Evolutionary conservation across 2,797 vertebrate genomes (phyloP).

Genomic region (Bradypodion ventrale): DNA sequence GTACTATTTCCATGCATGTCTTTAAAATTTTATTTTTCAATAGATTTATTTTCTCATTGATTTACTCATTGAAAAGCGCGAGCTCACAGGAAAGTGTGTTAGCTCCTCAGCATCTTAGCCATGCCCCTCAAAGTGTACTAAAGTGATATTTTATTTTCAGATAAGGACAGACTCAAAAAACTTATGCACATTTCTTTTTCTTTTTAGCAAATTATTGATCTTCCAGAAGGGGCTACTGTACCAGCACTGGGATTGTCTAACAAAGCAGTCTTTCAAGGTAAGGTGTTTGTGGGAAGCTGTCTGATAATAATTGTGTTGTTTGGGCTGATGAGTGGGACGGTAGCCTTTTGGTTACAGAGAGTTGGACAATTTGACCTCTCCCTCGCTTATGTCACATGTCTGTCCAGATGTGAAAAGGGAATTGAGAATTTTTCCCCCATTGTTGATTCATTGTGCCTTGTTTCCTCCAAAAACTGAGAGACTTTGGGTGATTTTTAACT

Average conservation of each 20-base stretch:
- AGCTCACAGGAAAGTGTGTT: too few relatives aligned
- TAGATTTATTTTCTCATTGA: too few relatives aligned
- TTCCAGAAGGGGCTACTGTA: slow-evolving; percentile 95
- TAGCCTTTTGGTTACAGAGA: background rate
- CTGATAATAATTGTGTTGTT: background rate
- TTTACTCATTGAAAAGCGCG: too few relatives aligned
- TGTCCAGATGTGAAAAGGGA: too few relatives aligned
- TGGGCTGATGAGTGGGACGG: background rate
- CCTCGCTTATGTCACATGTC: background rate
- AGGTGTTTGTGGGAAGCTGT: background rate
- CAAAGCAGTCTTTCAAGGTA: slow-evolving; percentile 97
- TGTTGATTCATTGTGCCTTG: background rate
- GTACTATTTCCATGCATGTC: too few relatives aligned
- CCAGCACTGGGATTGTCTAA: slow-evolving; percentile 97
- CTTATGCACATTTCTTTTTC: background rate
- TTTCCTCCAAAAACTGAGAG: background rate
- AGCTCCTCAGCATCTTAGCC: too few relatives aligned
- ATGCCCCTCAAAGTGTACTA: background rate
- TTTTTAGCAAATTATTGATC: slow-evolving; percentile 76
- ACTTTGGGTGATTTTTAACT: background rate
- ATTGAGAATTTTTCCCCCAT: background rate
- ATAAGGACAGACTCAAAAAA: background rate
- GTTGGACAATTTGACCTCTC: background rate
- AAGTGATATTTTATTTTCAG: background rate
- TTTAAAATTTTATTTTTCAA: too few relatives aligned